Percentiles rank a stretch among this genome's conserved stretches.
These are phyloP conservation scores for Motacilla alba DNA, from an alignment of 2,113 vertebrate species.

Conservation along the genomic window DNA sequence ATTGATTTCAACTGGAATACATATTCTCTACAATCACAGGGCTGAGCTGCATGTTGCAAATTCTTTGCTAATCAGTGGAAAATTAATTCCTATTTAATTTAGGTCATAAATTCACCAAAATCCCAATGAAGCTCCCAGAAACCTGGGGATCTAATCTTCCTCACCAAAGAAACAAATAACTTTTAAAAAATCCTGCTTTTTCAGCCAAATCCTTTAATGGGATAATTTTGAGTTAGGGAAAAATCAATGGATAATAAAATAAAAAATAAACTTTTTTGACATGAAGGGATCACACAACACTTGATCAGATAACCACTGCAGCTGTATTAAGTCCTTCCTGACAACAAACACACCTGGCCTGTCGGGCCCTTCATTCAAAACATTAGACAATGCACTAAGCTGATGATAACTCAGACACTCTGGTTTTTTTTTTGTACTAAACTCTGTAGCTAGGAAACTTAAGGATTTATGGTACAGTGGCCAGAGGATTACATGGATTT, in stretches of 20 bases:
- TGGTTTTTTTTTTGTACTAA: too few relatives aligned
- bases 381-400: background rate
- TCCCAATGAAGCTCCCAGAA: background rate
- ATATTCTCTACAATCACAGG: background rate
- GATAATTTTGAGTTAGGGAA: background rate
- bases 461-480: background rate
- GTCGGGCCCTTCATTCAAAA: background rate
- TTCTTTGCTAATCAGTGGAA: background rate
- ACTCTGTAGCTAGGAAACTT: background rate
- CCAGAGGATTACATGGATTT: background rate
- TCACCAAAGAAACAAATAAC: background rate
- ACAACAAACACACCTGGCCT: background rate
- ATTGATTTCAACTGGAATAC: background rate
- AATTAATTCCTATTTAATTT: background rate
- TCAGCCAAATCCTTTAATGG: background rate
- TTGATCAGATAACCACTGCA: background rate
- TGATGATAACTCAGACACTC: background rate
- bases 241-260: background rate
- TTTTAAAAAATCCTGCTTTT: background rate
- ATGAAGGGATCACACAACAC: background rate
- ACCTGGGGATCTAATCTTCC: background rate
- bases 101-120: background rate
- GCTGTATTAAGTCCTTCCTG: background rate
- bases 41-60: background rate
- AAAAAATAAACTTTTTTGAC: background rate